Base-by-base conservation (phyloP, 2,797 vertebrate genomes). In the Lutjanus argentimaculatus region DNA sequence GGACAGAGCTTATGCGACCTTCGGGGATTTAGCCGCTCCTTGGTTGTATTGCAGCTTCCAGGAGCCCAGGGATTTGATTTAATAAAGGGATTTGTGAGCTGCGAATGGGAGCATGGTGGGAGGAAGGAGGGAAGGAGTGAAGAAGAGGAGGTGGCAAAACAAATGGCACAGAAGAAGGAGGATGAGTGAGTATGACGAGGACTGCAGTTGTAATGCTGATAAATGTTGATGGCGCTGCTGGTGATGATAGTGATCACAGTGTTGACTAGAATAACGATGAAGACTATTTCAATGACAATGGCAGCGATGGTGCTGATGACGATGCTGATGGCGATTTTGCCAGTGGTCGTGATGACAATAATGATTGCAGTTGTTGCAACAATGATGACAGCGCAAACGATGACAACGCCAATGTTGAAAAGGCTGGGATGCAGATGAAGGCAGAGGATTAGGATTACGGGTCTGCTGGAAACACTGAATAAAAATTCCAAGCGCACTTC, bases 51-150 rank as follows among this genome's bases (percentile, higher is more conserved):
- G 84, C 71, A 80, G 87, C 78, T 85, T 89, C 61, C 62, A 65
- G 84, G 74, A 81, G 77, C 74, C 59, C n/a, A 14, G 81, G 88
- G 90, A 93, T 90, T 91, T 88, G 83, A 92, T 92, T 91, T 90
- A 89, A 91, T 92, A 90, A 91, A 91, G 74, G 86, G 92, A 92
- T 89, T 89, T 92, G 83, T 59, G 82, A 86, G 67, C 68, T 71
- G 76, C 72, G 77, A 85, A 75, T 46, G 45, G 72, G 74, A 77
- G 58, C 21, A 53, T 13, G 72, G 56, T 21, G 67, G 70, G 45
- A 81, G 78, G 67, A 68, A 63, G 55, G 65, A 51, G 15, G 55
- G 58, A 57, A 79, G 53, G 51, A 42, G 63, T 3, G 11, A 15
- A 57, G 25, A 1, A 79, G 56, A 63, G 67, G 68, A 69, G 14